Conservation (phyloP, 2,888 invertebrate species). For the Seira sanloemensis region DNA sequence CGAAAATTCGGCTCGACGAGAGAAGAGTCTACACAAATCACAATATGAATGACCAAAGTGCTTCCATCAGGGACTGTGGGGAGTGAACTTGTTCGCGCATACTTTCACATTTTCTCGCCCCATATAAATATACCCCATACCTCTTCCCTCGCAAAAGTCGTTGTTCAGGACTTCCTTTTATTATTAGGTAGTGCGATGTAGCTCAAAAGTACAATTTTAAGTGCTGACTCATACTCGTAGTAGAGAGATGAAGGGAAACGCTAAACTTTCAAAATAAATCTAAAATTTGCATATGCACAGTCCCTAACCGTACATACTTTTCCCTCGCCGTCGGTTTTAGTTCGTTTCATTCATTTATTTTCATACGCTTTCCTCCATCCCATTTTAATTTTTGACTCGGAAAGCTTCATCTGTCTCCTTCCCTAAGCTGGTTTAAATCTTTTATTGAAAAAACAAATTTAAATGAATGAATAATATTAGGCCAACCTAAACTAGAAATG, state of each 20-base stretch:
- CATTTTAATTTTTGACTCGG: constrained; percentile 1
- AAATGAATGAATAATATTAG: neutral
- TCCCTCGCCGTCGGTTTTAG: neutral
- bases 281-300: constrained; percentile 14
- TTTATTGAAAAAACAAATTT: neutral
- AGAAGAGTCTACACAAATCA: neutral
- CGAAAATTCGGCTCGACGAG: too few relatives aligned
- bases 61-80: neutral
- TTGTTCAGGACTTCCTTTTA: neutral
- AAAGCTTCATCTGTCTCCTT: neutral
- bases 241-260: neutral
- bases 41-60: constrained; percentile 17
- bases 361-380: neutral
- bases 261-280: constrained; percentile 14
- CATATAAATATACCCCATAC: neutral
- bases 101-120: constrained; percentile 5
- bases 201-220: neutral
- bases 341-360: constrained; percentile 6
- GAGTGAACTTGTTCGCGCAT: constrained; percentile 1
- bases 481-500: neutral
- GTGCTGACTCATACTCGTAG: neutral
- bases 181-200: neutral
- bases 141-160: neutral
- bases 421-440: neutral
- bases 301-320: neutral